A percentile compares a stretch with the other conserved stretches of the same genome.
phyloP scores from a whole-genome alignment of 2,888 invertebrate genomes.

The Drosophila fungiperda region DNA sequence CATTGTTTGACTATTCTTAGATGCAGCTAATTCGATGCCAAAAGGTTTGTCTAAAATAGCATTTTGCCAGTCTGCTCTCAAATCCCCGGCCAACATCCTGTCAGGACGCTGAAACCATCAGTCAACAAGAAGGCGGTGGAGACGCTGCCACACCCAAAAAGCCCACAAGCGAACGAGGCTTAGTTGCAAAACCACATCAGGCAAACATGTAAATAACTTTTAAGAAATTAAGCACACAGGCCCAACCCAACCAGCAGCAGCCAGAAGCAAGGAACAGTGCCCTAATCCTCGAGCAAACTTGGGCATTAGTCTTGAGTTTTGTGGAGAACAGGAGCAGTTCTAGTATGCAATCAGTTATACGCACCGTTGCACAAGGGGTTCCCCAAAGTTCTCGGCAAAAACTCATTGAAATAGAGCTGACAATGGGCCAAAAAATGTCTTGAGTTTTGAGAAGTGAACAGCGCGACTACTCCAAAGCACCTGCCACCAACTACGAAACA shows the following conservation, averaged over 20 bases:
- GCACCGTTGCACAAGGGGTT: constrained; percentile 68
- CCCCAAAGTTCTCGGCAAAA: constrained; percentile 41
- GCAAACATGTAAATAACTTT: constrained; percentile 79
- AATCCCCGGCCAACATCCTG: constrained; percentile 30
- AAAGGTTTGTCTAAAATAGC: constrained; percentile 35
- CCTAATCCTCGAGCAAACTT: constrained; percentile 31
- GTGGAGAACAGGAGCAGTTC: constrained; percentile 23
- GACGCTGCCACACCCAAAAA: constrained; percentile 12
- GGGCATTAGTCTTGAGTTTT: constrained; percentile 29
- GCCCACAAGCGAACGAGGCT: constrained; percentile 49
- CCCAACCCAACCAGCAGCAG: constrained; percentile 42
- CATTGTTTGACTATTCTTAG: constrained; percentile 4
- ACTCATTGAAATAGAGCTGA: constrained; percentile 50
- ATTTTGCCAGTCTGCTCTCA: constrained; percentile 18
- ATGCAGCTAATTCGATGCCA: constrained; percentile 27
- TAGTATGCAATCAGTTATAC: constrained; percentile 76
- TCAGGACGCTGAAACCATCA: constrained; percentile 25
- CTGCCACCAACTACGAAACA: constrained; percentile 49
- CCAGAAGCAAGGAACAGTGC: constrained; percentile 18
- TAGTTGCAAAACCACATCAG: constrained; percentile 70
- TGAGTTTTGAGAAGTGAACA: constrained; percentile 37
- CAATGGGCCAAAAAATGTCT: constrained; percentile 34
- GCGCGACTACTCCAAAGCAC: constrained; percentile 23
- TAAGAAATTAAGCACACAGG: constrained; percentile 75
- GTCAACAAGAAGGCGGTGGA: constrained; percentile 37